Evolutionary conservation across 2,888 invertebrate species (phyloP).

Genomic region (Scaptomyza tumidula): DNA sequence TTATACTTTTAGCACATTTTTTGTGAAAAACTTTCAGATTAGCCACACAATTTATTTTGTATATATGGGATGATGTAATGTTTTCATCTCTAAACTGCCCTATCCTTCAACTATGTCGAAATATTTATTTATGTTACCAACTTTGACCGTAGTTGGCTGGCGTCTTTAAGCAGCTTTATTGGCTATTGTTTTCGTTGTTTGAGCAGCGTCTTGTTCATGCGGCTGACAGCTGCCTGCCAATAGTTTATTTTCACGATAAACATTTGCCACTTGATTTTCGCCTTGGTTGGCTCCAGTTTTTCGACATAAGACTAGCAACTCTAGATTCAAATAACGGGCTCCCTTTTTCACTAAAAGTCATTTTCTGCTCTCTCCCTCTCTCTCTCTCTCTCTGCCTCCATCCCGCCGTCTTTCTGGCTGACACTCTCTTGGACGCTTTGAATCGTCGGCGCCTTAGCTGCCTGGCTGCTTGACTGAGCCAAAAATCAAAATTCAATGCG

Average conservation of each 20-base stretch:
- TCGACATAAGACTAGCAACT: conserved; percentile 3
- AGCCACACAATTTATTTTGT: not conserved
- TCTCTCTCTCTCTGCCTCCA: not conserved
- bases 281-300: conserved; percentile 53
- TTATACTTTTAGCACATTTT: too few species aligned
- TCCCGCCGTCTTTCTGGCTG: conserved; percentile 11
- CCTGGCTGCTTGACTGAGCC: conserved; percentile 15
- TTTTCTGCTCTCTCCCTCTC: not conserved
- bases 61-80: conserved; percentile 67
- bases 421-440: not conserved
- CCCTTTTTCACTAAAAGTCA: conserved; percentile 8
- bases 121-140: conserved; percentile 39
- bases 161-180: conserved; percentile 36
- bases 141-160: conserved; percentile 46
- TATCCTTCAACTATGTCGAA: not conserved
- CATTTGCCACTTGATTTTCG: conserved; percentile 73
- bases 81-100: conserved; percentile 33
- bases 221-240: conserved; percentile 80
- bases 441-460: conserved; percentile 8
- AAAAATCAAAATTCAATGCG: conserved; percentile 66
- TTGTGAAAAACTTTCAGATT: conserved; percentile 22
- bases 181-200: conserved; percentile 72
- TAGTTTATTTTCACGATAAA: conserved; percentile 77
- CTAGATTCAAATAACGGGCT: conserved; percentile 20
- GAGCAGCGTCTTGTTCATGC: conserved; percentile 56